Percentiles rank a stretch among this genome's conserved stretches.
Conservation (phyloP, 2,113 vertebrate species). For the Dicrurus megarhynchus region DNA sequence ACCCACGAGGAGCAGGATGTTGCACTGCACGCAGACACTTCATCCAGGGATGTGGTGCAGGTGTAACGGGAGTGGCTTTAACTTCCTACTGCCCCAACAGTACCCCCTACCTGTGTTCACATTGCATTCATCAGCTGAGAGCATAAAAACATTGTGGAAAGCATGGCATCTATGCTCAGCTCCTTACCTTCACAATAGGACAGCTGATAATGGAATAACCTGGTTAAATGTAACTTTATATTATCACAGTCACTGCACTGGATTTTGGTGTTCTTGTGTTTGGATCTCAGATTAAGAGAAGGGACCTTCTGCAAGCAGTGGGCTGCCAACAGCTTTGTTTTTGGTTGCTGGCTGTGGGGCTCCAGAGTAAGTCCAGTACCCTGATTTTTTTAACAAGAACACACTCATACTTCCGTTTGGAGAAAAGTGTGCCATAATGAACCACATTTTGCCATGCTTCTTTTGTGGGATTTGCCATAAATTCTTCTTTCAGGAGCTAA, state of each 20-base stretch:
- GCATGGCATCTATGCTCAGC: not conserved
- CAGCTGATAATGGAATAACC: not conserved
- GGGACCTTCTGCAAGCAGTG: not conserved
- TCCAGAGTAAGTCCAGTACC: not conserved
- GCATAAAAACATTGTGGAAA: not conserved
- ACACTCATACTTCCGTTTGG: not conserved
- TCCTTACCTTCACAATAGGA: not conserved
- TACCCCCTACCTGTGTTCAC: not conserved
- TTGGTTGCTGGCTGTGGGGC: not conserved
- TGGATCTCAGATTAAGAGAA: not conserved
- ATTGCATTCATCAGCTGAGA: not conserved
- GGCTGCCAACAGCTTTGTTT: not conserved
- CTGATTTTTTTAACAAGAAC: not conserved
- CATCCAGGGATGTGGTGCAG: not conserved
- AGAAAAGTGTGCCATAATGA: not conserved
- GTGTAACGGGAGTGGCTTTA: not conserved
- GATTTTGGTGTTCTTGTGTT: not conserved
- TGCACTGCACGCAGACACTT: not conserved
- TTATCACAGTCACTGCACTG: not conserved
- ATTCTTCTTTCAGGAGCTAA: not conserved
- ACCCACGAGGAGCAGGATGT: not conserved
- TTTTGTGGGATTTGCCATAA: not conserved
- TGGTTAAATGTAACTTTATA: not conserved
- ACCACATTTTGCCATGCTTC: not conserved
- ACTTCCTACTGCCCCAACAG: not conserved